Evolutionary conservation across 2,113 vertebrate species (phyloP), one percentile per base, ranked within the genome.

Genomic region (Crypturellus undulatus): DNA sequence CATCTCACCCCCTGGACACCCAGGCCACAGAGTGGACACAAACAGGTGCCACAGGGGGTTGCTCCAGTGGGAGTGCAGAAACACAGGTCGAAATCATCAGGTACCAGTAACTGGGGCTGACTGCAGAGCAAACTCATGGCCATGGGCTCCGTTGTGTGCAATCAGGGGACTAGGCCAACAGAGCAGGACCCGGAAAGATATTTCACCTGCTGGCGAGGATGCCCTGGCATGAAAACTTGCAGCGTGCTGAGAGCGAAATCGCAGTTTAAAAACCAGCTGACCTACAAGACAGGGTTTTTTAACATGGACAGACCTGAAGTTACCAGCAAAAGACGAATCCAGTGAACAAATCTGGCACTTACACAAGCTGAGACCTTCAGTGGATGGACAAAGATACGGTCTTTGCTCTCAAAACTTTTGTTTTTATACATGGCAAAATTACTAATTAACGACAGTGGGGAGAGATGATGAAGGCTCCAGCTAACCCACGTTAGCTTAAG

Each of bases 1-100:
- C 1, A 13, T 28, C 6, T 49, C 0, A 4, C 51, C 5, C 25
- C 19, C 17, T 20, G 10, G 21, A 4, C 7, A 10, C 26, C 12
- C 0, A 0, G 22, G 22, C 10, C 30, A 12, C 51, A 68, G 0
- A 5, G 42, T 24, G 13, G 10, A 32, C 28, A 49, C 25, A 16
- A 63, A 60, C 34, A 7, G 25, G 36, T 36, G 45, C 56, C 30
- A 6, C 42, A 76, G 25, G 62, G 67, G 36, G 7, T 2, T 40
- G 21, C 32, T 67, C 32, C 64, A 20, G 16, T 3, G 32, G 47
- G 15, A 25, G 76, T 40, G 69, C 59, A 47, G 68, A 78, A 32
- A 30, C 5, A 2, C 12, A 11, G 15, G 13, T 73, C 25, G 38
- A 87, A 78, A 68, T 32, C 30, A 49, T 0, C 5, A 43, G 1